Conservation (phyloP, 92 coral and sea anemone genomes). For the Phenganax marumi region DNA sequence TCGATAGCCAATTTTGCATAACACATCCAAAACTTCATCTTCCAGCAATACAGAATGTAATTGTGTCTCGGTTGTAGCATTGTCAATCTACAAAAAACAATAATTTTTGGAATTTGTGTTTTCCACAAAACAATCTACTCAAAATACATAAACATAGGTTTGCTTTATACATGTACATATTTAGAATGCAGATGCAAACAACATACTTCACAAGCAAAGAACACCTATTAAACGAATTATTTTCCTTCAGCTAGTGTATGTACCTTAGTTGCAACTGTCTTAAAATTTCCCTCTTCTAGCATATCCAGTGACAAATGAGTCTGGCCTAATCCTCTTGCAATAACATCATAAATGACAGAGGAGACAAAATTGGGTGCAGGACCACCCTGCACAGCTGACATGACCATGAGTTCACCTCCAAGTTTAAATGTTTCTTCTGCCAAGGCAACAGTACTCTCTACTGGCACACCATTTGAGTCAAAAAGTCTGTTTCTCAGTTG, state of each 20-base stretch:
- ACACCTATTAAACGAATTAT: background rate
- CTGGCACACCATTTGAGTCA: conserved; percentile 54
- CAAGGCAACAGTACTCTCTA: conserved; percentile 56
- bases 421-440: conserved; percentile 49
- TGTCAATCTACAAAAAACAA: conserved; percentile 42
- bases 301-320: conserved; percentile 12
- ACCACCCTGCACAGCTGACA: conserved; percentile 65
- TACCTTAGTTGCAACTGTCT: conserved; percentile 23
- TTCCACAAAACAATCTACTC: background rate
- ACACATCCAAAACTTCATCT: conserved; percentile 63
- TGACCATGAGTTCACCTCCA: conserved; percentile 56
- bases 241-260: background rate
- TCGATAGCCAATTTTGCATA: conserved; percentile 56
- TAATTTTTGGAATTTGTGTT: background rate
- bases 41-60: conserved; percentile 42
- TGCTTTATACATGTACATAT: background rate
- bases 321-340: conserved; percentile 23
- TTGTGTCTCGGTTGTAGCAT: conserved; percentile 53
- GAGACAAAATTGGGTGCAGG: conserved; percentile 68
- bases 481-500: conserved; percentile 3
- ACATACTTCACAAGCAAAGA: background rate
- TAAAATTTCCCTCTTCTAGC: conserved; percentile 15
- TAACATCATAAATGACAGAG: conserved; percentile 37
- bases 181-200: background rate
- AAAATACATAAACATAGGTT: background rate